Base-by-base conservation (phyloP, 2,113 vertebrate species). In the Alosa alosa region DNA sequence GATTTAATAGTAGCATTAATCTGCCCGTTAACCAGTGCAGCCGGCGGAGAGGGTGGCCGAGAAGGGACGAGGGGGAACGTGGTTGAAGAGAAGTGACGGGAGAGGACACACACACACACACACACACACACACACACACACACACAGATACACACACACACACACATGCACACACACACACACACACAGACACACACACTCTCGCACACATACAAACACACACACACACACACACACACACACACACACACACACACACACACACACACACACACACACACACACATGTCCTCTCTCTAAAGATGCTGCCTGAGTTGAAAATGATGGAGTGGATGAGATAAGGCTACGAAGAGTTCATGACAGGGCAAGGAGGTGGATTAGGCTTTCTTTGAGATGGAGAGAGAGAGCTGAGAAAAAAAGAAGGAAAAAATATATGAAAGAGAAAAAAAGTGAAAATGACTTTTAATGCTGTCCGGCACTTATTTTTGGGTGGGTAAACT, bases 1-100 rank as follows among this genome's bases (percentile, higher is more conserved):
- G 87, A 90, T 92, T 93, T 93, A 92, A 93, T 92, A 86, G 92
- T 84, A 6, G 89, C 92, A 91, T 93, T 92, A 93, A 92, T 92
- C 92, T 92, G 91, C 83, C 87, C 87, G 89, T 91, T 92, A 93
- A 94, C 91, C 89, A 91, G 91, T 87, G 89, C 90, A 87, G 91
- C 86, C 87, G 90, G 41, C 41, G 91, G 84, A 83, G 91, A 91
- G 91, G 90, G 90, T 92, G 92, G 91, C 90, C 89, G 89, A 8
- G 82, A 8, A 5, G 25, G 15, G 45, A n/a, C 13, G n/a, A 20
- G 50, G 85, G 85, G 15, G 47, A 41, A 47, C 82, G n/a, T 41
- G 52, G 44, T 41, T 25, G 52, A 13, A 7, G 82, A 41, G 9
- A n/a, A 20, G 52, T 36, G 81, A 45, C n/a, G 25, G 57, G 18